Evolutionary conservation across 2,113 vertebrate species (phyloP).

Genomic region (Zosterops borbonicus): DNA sequence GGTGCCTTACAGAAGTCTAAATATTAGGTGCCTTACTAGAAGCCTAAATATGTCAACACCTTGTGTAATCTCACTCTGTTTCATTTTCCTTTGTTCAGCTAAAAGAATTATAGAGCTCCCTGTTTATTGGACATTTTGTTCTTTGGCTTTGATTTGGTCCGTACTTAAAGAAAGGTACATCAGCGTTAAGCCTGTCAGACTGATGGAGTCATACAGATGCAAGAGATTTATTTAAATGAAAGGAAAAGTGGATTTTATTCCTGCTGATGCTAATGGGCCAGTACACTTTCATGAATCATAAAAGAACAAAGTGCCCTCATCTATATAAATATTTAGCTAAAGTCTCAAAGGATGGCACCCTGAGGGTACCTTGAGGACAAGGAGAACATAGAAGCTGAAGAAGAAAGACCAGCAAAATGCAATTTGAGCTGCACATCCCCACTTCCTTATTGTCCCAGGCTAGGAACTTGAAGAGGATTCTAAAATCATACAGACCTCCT

Average conservation of each 20-base stretch:
- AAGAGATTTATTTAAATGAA: constrained; percentile 63
- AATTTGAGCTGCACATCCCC: not conserved
- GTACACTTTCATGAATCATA: constrained; percentile 59
- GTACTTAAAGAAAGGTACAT: not conserved
- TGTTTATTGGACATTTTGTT: not conserved
- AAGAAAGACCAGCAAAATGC: not conserved
- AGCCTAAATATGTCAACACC: not conserved
- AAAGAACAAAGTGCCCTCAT: not conserved
- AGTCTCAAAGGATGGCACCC: not conserved
- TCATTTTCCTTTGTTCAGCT: constrained; percentile 18
- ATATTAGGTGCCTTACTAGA: not conserved
- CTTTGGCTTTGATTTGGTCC: constrained; percentile 18
- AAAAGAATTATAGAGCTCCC: not conserved
- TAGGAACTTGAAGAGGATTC: not conserved
- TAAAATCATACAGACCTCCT: not conserved
- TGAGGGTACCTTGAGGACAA: constrained; percentile 12
- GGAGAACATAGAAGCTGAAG: not conserved
- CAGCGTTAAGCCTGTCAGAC: constrained; percentile 28
- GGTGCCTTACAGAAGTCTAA: not conserved
- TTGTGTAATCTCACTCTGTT: not conserved
- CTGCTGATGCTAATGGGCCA: constrained; percentile 52
- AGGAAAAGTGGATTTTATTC: constrained; percentile 43
- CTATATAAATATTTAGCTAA: constrained; percentile 31
- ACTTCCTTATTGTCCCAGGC: not conserved
- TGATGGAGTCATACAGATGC: constrained; percentile 22